Evolutionary conservation across 2,113 vertebrate genomes (phyloP).

Genomic region (Oncorhynchus kisutch): DNA sequence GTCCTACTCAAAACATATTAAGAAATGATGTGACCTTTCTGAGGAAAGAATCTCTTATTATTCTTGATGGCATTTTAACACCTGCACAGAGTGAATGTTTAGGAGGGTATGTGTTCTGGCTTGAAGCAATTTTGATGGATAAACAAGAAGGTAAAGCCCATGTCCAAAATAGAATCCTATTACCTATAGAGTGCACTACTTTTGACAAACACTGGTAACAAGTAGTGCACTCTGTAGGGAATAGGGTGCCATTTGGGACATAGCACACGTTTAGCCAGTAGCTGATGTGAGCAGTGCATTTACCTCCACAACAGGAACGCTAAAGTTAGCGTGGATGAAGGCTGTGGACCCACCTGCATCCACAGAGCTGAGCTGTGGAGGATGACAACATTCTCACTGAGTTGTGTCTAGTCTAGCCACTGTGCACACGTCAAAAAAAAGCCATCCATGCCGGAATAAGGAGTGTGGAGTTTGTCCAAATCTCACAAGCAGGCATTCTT

Average conservation of each 20-base stretch:
- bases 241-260: too few relatives aligned
- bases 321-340: constrained; percentile 91
- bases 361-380: constrained; percentile 84
- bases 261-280: background rate
- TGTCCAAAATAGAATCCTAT: too few relatives aligned
- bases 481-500: constrained; percentile 9
- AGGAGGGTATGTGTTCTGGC: constrained; percentile 5
- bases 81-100: constrained; percentile 13
- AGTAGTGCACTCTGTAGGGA: too few relatives aligned
- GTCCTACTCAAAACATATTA: constrained; percentile 8
- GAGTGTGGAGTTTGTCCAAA: constrained; percentile 19
- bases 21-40: constrained; percentile 21
- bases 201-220: too few relatives aligned
- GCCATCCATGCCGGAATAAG: background rate
- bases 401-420: constrained; percentile 47
- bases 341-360: constrained; percentile 89
- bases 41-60: constrained; percentile 1
- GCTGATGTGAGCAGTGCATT: constrained; percentile 31
- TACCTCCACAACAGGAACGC: constrained; percentile 87
- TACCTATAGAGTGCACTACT: too few relatives aligned
- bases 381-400: constrained; percentile 52
- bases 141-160: background rate
- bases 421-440: constrained; percentile 25
- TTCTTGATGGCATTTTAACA: constrained; percentile 25
- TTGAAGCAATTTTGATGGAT: constrained; percentile 15